phyloP scores from a whole-genome alignment of 2,888 invertebrate species.

The Notocelia uddmanniana region DNA sequence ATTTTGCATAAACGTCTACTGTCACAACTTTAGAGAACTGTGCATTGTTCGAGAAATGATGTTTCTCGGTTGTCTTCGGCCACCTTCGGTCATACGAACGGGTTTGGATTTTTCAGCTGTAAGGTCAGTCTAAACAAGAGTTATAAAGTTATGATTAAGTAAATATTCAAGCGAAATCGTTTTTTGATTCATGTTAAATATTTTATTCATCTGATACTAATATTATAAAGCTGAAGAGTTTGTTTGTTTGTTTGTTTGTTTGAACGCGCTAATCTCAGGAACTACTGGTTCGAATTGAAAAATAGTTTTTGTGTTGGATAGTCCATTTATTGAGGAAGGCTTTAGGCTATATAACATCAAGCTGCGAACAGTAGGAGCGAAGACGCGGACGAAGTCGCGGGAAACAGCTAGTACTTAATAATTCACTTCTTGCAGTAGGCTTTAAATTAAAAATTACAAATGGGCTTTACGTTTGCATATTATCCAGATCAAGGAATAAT shows the following conservation, averaged over 20 bases:
- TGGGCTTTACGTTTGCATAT: background rate
- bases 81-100: constrained; percentile 15
- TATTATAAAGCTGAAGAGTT: too few relatives aligned
- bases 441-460: constrained; percentile 1
- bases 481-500: background rate
- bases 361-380: too few relatives aligned
- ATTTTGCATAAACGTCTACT: constrained; percentile 61
- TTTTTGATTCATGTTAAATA: constrained; percentile 7
- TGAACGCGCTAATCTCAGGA: too few relatives aligned
- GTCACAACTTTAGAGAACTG: constrained; percentile 47
- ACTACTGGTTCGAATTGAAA: too few relatives aligned
- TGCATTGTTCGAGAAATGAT: constrained; percentile 23
- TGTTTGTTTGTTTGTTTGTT: too few relatives aligned
- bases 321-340: too few relatives aligned
- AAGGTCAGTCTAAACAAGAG: constrained; percentile 8
- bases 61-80: constrained; percentile 14
- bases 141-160: constrained; percentile 8
- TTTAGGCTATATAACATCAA: too few relatives aligned
- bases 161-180: constrained; percentile 7
- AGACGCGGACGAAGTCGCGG: too few relatives aligned
- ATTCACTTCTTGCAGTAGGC: too few relatives aligned
- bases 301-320: too few relatives aligned
- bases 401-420: too few relatives aligned
- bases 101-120: constrained; percentile 15
- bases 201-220: too few relatives aligned